These are phyloP conservation scores for Minunthozetes semirufus DNA, from an alignment of 2,888 invertebrate species.

Conservation along the genomic window DNA sequence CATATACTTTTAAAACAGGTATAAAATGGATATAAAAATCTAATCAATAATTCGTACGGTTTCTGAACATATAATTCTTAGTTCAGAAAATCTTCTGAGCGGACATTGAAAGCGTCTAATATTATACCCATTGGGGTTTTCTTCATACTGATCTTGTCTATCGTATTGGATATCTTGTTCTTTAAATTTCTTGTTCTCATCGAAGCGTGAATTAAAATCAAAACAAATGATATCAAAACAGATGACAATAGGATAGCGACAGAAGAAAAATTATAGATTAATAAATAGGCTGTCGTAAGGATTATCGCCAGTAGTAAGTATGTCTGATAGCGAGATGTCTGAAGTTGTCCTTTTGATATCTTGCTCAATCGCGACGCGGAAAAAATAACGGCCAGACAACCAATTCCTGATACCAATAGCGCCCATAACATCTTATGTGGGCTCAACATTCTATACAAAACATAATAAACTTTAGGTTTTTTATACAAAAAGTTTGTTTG, in stretches of 20 bases:
- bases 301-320: slow-evolving; percentile 43
- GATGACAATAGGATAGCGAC: slow-evolving; percentile 62
- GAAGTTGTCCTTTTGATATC: neutral
- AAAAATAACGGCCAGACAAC: neutral
- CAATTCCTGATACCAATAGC: neutral
- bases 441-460: neutral
- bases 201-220: slow-evolving; percentile 68
- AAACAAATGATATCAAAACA: slow-evolving; percentile 58
- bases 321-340: slow-evolving; percentile 54
- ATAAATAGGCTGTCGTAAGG: slow-evolving; percentile 52
- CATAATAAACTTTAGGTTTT: neutral
- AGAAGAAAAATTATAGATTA: slow-evolving; percentile 61
- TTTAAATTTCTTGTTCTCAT: slow-evolving; percentile 66
- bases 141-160: no score
- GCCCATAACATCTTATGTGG: slow-evolving; percentile 8
- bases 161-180: slow-evolving; percentile 57
- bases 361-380: neutral
- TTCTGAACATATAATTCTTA: neutral
- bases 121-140: slow-evolving; percentile 69
- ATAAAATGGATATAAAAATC: no score
- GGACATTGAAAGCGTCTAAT: slow-evolving; percentile 61
- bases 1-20: no score
- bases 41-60: no score
- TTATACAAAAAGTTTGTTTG: neutral
- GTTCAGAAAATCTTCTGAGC: neutral